These are phyloP conservation scores for Macrosoma leucophasiata DNA, from an alignment of 2,888 invertebrate species.

Conservation along the genomic window DNA sequence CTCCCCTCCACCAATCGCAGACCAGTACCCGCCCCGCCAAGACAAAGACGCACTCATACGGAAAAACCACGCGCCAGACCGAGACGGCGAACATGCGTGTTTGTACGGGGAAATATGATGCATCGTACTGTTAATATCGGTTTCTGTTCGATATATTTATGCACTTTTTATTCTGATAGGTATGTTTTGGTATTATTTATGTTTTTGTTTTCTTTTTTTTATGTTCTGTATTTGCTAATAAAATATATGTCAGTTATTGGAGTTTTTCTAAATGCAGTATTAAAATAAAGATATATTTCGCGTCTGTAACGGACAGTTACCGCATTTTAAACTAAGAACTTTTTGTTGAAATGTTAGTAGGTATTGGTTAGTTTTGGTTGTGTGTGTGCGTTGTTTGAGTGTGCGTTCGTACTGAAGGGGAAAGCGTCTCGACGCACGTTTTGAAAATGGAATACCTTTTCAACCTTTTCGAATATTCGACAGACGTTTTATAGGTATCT, in stretches of 20 bases:
- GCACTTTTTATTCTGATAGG: constrained; percentile 51
- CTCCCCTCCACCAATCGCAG: constrained; percentile 66
- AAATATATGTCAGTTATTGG: no score
- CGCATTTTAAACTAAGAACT: no score
- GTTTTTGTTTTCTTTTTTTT: no score
- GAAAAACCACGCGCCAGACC: constrained; percentile 41
- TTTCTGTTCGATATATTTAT: constrained; percentile 66
- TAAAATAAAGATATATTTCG: no score
- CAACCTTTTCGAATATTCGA: constrained; percentile 51
- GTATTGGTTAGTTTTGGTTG: no score
- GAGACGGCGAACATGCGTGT: constrained; percentile 52
- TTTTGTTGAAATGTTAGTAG: no score
- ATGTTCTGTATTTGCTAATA: no score
- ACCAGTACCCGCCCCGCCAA: constrained; percentile 57
- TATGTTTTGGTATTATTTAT: no score
- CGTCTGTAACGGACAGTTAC: no score
- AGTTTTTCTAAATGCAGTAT: no score
- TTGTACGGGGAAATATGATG: constrained; percentile 70
- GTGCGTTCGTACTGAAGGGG: constrained; percentile 53
- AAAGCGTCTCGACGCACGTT: constrained; percentile 51
- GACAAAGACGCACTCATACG: constrained; percentile 37
- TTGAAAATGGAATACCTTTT: constrained; percentile 62
- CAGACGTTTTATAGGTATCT: no score
- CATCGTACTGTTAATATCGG: constrained; percentile 71
- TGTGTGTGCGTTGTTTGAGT: constrained; percentile 33